Evolutionary conservation across 2,113 vertebrate species (phyloP).

Genomic region (Sphaerodactylus townsendi): DNA sequence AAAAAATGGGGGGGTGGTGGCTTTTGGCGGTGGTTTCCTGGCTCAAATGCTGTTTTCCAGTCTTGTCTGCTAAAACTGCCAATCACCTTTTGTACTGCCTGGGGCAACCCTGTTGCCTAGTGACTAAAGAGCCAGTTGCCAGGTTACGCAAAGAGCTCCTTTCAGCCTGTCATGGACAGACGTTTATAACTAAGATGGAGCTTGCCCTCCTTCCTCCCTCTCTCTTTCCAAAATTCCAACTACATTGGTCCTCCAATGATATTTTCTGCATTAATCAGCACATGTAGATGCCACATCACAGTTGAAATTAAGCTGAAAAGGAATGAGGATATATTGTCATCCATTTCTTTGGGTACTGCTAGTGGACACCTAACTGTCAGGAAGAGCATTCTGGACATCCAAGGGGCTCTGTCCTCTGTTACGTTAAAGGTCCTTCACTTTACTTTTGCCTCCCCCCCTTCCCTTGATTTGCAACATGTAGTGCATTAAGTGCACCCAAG

Average conservation of each 20-base stretch:
- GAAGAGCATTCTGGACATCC: too few relatives aligned
- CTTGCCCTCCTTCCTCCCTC: not conserved
- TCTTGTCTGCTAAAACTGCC: conserved; percentile 81
- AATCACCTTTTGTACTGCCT: conserved; percentile 79
- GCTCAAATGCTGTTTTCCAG: conserved; percentile 79
- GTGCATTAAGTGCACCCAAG: too few relatives aligned
- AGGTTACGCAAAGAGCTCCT: conserved; percentile 43
- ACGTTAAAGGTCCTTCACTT: too few relatives aligned
- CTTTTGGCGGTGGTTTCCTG: conserved; percentile 40
- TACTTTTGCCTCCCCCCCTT: too few relatives aligned
- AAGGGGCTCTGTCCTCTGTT: too few relatives aligned
- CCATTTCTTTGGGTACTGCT: too few relatives aligned
- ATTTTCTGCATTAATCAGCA: not conserved
- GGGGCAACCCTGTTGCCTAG: conserved; percentile 76
- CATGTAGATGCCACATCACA: not conserved
- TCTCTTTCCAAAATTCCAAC: not conserved
- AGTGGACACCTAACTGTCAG: too few relatives aligned
- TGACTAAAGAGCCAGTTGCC: conserved; percentile 60
- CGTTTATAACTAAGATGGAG: conserved; percentile 1
- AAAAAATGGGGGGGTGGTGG: too few relatives aligned
- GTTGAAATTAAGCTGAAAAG: not conserved
- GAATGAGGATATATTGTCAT: too few relatives aligned
- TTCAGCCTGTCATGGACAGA: not conserved
- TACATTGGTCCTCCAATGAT: not conserved
- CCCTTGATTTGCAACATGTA: too few relatives aligned